Base-by-base conservation (phyloP, 2,888 invertebrate genomes). In the Spatulosminthurus flaviceps region DNA sequence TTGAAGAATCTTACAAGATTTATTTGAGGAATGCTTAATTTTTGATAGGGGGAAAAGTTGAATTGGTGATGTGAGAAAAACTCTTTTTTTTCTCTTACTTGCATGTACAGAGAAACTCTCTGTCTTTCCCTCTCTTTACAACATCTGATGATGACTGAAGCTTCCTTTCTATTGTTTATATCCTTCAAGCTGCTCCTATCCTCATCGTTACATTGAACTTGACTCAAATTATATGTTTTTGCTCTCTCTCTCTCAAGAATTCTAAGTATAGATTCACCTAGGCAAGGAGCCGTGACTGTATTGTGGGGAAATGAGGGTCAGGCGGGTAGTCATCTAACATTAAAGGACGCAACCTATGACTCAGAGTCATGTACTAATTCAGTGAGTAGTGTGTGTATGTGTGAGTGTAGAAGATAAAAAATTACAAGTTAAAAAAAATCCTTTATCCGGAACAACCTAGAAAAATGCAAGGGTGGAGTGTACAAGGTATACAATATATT, bases 201-300 rank as follows among this genome's bases (percentile, higher is more conserved):
- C n/a, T n/a, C n/a, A n/a, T 22, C n/a, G 64, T 22, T 64, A 64
- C 64, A 64, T 64, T 64, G 64, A 64, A 64, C 64, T 64, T 64
- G 64, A 64, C 64, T 64, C 9, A 64, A 64, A 64, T 51, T 51
- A 64, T 64, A n/a, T 64, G 60, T 60, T 34, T n/a, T 9, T 64
- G 11, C 13, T 64, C 11, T 5, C 21, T 24, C 64, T 13, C 1
- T 24, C n/a, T n/a, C n/a, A n/a, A n/a, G n/a, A n/a, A n/a, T n/a
- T n/a, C 64, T 64, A 64, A 64, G 7, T 64, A 64, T 64, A 64
- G 64, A 21, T 26, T 22, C 22, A 22, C 26, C 26, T 64, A 64
- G 24, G 64, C 64, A 64, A 64, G 24, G 24, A 64, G 4, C 24
- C 22, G 24, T 51, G 51, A 51, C 5, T 24, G 24, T 64, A 64